Conservation (phyloP, 2,797 vertebrate species). For the Acanthopagrus latus region DNA sequence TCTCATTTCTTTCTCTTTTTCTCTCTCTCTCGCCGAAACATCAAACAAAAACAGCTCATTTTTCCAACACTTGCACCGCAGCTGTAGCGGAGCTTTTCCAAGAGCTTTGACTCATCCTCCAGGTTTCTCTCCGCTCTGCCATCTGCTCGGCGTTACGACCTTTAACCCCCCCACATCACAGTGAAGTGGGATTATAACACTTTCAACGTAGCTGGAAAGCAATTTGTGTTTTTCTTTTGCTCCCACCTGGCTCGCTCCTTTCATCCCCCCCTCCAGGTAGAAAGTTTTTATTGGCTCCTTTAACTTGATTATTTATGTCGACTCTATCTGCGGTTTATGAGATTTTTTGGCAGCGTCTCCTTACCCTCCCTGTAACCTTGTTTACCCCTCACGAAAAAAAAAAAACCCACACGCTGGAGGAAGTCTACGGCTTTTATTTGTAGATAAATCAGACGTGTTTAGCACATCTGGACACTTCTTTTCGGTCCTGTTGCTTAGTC, state of each 20-base stretch:
- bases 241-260: constrained; percentile 21
- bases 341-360: neutral
- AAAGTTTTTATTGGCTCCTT: constrained; percentile 39
- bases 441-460: neutral
- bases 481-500: constrained; percentile 33
- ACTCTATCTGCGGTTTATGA: constrained; percentile 27
- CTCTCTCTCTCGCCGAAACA: neutral
- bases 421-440: neutral
- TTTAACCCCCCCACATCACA: constrained; percentile 23
- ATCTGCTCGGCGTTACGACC: constrained; percentile 39
- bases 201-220: constrained; percentile 42
- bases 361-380: constrained; percentile 1
- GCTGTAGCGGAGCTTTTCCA: constrained; percentile 4
- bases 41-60: constrained; percentile 8
- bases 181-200: constrained; percentile 37
- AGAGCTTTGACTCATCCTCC: constrained; percentile 8
- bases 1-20: neutral
- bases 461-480: constrained; percentile 26
- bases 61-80: neutral
- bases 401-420: neutral
- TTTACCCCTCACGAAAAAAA: constrained; percentile 1
- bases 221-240: constrained; percentile 20
- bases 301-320: constrained; percentile 50
- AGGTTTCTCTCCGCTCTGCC: constrained; percentile 11
- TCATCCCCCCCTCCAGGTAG: constrained; percentile 4